phyloP scores from a whole-genome alignment of 1,140 invertebrate genomes.

The Spodoptera frugiperda region DNA sequence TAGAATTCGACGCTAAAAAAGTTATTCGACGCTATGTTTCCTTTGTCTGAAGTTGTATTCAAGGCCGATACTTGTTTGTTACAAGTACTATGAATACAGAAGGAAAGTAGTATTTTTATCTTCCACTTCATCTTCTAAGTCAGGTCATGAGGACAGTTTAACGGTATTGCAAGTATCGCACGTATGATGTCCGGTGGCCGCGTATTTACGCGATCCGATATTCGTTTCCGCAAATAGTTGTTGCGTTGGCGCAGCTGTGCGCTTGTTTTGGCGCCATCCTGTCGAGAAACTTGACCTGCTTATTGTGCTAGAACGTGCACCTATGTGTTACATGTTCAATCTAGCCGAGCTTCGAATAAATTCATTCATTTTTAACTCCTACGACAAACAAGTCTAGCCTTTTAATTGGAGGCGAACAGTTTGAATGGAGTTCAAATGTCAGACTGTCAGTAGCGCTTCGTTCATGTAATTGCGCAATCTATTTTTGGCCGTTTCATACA shows the following conservation, averaged over 20 bases:
- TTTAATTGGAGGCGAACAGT: slow-evolving; percentile 27
- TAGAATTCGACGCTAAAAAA: no score
- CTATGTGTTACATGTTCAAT: slow-evolving; percentile 33
- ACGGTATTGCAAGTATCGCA: slow-evolving; percentile 27
- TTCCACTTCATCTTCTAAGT: background rate
- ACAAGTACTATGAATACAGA: background rate
- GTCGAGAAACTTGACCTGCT: slow-evolving; percentile 59
- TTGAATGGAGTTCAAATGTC: slow-evolving; percentile 30
- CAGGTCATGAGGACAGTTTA: slow-evolving; percentile 19
- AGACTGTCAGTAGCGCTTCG: slow-evolving; percentile 22
- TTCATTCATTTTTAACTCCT: slow-evolving; percentile 47
- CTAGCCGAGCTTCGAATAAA: slow-evolving; percentile 32
- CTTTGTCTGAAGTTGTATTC: background rate
- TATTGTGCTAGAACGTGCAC: slow-evolving; percentile 47
- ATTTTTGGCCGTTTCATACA: slow-evolving; percentile 3
- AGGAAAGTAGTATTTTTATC: background rate
- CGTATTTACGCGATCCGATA: slow-evolving; percentile 56
- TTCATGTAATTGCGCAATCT: slow-evolving; percentile 27
- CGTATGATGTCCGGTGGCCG: slow-evolving; percentile 34
- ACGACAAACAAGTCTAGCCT: slow-evolving; percentile 23
- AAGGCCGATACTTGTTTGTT: background rate
- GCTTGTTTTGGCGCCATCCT: slow-evolving; percentile 63
- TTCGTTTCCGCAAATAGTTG: slow-evolving; percentile 66
- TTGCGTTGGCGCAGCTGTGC: slow-evolving; percentile 62
- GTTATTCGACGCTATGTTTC: background rate